Base-by-base conservation (phyloP, 2,888 invertebrate genomes). In the Meloe dianella region DNA sequence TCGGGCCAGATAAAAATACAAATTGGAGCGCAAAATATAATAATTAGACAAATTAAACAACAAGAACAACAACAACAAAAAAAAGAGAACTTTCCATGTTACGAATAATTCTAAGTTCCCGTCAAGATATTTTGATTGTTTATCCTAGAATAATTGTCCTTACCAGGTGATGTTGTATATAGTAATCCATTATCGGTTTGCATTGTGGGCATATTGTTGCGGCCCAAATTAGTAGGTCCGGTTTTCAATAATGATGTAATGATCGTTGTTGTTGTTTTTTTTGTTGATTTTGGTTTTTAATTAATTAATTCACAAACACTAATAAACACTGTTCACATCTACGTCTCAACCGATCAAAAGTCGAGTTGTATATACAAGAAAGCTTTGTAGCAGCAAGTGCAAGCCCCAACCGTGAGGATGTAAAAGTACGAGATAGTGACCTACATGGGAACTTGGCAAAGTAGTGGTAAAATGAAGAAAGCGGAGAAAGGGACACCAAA, bases 371-470 rank as follows among this genome's bases (percentile, higher is more conserved):
- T 73, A 69, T 74, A 71, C 17, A 29, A 60, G 62, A 69, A 64
- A 68, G 70, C 68, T 70, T 68, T 74, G 75, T 24, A 51, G 51
- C 77, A 79, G 79, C 78, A 80, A 80, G 80, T 81, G 79, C 79
- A 80, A 77, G 79, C 78, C 74, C 64, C 58, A 74, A 74, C 73
- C 75, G 74, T 75, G 78, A 79, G 80, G 81, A 82, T 82, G 82
- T 82, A 83, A 83, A 83, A 83, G 83, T 82, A 79, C 81, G 83
- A 83, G 82, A 83, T 83, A 83, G 83, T 83, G 83, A 83, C 83
- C 83, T 81, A 83, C 78, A 83, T 83, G 82, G 78, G 51, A 5
- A 51, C 51, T 51, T 77, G 79, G 82, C 80, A 77, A 81, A 82
- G 82, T 82, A 82, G 82, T 82, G 82, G 82, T 81, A 81, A 81